A percentile compares a stretch with the other conserved stretches of the same genome.
Evolutionary conservation across 2,113 vertebrate genomes (phyloP).

Genomic region (Otocyon megalotis): DNA sequence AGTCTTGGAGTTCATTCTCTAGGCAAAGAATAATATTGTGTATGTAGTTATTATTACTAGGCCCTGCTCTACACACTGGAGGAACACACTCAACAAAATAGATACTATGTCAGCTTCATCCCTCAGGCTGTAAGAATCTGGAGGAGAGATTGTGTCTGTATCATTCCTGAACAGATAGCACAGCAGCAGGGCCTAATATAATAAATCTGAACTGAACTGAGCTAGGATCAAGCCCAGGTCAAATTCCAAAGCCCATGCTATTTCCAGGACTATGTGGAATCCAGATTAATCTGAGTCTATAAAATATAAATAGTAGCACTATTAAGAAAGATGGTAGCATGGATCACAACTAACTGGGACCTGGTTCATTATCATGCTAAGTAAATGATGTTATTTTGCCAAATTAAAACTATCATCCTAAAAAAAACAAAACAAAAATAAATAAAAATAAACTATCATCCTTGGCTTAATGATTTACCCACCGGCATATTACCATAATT

Average conservation of each 20-base stretch:
- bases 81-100: background rate
- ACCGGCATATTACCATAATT: background rate
- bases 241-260: background rate
- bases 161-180: background rate
- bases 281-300: background rate
- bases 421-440: too few species aligned
- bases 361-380: background rate
- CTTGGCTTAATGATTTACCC: background rate
- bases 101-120: background rate
- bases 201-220: constrained; percentile 7
- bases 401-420: background rate
- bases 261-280: background rate
- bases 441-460: background rate
- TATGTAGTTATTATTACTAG: background rate
- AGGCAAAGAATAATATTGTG: background rate
- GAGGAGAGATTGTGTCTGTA: background rate
- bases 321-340: background rate
- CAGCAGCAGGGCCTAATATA: background rate
- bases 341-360: background rate
- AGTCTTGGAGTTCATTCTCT: constrained; percentile 7
- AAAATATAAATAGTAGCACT: background rate
- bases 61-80: background rate
- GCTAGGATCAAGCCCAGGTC: background rate
- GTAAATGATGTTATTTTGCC: background rate
- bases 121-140: background rate